Percentiles rank a stretch among this genome's conserved stretches.
Evolutionary conservation across 2,113 vertebrate genomes (phyloP).

Genomic region (Cheirogaleus medius): DNA sequence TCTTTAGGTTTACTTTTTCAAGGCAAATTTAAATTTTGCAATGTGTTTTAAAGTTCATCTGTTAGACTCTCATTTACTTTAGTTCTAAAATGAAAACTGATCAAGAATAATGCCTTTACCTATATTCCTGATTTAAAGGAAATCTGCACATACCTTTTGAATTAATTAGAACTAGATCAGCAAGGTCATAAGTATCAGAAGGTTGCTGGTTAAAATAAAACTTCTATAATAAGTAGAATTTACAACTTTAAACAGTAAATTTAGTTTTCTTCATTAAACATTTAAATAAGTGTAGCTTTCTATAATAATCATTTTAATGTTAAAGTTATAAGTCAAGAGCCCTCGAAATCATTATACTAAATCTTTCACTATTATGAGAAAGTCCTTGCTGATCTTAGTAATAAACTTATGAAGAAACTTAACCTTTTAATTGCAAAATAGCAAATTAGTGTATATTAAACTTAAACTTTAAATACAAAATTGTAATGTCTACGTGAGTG

Average conservation of each 20-base stretch:
- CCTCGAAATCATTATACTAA: slow-evolving; percentile 11
- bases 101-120: background rate
- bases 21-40: background rate
- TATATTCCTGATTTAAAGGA: background rate
- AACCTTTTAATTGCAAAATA: background rate
- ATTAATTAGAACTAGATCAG: background rate
- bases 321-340: background rate
- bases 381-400: background rate
- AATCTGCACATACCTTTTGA: background rate
- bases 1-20: background rate
- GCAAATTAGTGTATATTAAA: background rate
- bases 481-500: background rate
- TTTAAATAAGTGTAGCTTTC: background rate
- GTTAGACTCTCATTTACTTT: background rate
- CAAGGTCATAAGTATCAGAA: background rate
- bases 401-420: background rate
- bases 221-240: background rate
- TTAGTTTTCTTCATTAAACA: background rate
- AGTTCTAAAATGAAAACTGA: slow-evolving; percentile 29
- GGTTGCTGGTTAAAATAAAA: background rate
- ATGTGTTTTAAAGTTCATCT: background rate
- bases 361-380: background rate
- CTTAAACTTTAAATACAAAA: background rate
- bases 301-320: background rate
- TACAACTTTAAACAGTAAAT: background rate